Conservation (phyloP, 1,140 invertebrate species). For the Ips nitidus region DNA sequence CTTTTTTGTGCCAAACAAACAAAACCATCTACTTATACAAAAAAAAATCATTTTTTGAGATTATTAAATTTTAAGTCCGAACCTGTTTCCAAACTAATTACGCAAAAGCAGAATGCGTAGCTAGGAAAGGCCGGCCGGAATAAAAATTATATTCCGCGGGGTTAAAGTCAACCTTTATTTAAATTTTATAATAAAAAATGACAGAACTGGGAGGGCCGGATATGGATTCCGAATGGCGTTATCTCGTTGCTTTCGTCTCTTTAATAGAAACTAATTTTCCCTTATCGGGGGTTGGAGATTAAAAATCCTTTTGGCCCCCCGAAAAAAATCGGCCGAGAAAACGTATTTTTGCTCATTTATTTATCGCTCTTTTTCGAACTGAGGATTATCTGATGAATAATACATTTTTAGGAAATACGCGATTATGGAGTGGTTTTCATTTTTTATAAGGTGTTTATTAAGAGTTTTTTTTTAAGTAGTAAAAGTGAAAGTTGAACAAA, state of each 20-base stretch:
- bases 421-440: too few relatives aligned
- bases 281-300: conserved; percentile 16
- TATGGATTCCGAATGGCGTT: conserved; percentile 30
- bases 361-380: not conserved
- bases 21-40: too few relatives aligned
- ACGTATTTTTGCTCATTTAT: conserved; percentile 7
- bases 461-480: too few relatives aligned
- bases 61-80: conserved; percentile 2
- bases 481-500: too few relatives aligned
- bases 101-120: conserved; percentile 34
- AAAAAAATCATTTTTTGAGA: too few relatives aligned
- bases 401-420: not conserved
- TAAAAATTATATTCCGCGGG: conserved; percentile 31
- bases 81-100: conserved; percentile 24
- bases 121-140: conserved; percentile 20
- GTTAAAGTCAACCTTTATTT: conserved; percentile 31
- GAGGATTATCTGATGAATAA: not conserved
- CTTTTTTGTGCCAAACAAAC: too few relatives aligned
- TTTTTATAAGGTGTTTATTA: too few relatives aligned
- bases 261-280: conserved; percentile 34
- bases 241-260: conserved; percentile 18
- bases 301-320: not conserved
- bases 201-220: conserved; percentile 16
- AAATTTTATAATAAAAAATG: conserved; percentile 38
- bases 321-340: conserved; percentile 1